Conservation (phyloP, 2,113 vertebrate species). For the Corythaixoides concolor region DNA sequence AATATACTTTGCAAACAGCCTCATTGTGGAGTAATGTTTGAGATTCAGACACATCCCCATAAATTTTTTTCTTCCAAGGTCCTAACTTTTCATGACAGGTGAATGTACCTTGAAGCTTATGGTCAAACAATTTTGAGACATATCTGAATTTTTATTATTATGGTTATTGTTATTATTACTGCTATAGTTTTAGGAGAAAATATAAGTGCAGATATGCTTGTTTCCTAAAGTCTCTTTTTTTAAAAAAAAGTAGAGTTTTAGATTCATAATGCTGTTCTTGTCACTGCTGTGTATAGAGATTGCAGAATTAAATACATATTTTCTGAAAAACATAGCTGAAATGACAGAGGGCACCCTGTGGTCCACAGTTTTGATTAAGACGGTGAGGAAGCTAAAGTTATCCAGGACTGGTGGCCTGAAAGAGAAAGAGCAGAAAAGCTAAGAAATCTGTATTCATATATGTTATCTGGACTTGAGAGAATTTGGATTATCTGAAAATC, state of each 20-base stretch:
- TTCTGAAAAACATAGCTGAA: not conserved
- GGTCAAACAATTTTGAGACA: not conserved
- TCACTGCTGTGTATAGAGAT: not conserved
- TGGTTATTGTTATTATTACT: not conserved
- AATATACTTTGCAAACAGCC: not conserved
- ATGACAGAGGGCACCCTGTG: not conserved
- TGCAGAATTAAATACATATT: not conserved
- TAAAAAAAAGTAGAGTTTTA: not conserved
- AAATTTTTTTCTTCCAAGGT: not conserved
- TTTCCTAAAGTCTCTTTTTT: not conserved
- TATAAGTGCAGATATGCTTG: not conserved
- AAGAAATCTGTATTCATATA: not conserved
- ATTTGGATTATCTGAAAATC: not conserved
- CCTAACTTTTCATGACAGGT: not conserved
- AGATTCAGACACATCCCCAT: not conserved
- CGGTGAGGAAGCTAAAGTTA: not conserved
- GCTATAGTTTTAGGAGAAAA: not conserved
- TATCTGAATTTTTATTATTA: not conserved
- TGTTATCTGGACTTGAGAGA: not conserved
- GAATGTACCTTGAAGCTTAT: not conserved
- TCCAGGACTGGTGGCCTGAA: not conserved
- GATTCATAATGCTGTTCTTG: not conserved
- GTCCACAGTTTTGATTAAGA: not conserved
- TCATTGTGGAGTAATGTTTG: not conserved
- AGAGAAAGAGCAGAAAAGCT: not conserved